Percentiles rank a stretch among this genome's conserved stretches.
Evolutionary conservation across 2,888 invertebrate species (phyloP).

Genomic region (Adela reaumurella): DNA sequence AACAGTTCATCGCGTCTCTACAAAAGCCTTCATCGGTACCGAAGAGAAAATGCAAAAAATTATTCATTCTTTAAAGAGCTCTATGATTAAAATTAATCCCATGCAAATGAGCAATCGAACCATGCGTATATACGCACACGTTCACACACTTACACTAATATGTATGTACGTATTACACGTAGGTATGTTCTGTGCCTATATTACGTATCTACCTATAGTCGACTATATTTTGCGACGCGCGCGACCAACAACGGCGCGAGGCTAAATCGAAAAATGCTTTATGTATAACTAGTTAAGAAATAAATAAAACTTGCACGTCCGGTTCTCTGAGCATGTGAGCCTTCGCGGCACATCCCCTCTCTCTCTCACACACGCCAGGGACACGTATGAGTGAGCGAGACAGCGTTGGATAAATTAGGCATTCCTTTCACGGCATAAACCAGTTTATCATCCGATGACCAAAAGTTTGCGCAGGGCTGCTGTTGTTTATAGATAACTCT

Average conservation of each 20-base stretch:
- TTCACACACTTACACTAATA: too few species aligned
- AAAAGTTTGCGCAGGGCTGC: slow-evolving; percentile 15
- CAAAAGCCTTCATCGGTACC: too few species aligned
- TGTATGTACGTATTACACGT: too few species aligned
- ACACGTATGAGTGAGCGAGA: slow-evolving; percentile 17
- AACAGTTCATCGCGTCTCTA: too few species aligned
- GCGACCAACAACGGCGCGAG: too few species aligned
- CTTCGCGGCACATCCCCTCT: slow-evolving; percentile 11
- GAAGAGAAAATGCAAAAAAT: too few species aligned
- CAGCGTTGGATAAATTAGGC: slow-evolving; percentile 29
- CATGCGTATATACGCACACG: too few species aligned
- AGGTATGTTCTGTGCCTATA: too few species aligned
- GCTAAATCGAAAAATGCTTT: slow-evolving; percentile 40
- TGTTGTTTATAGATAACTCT: too few species aligned
- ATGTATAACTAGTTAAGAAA: slow-evolving; percentile 50
- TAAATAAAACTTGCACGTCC: slow-evolving; percentile 40
- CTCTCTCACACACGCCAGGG: slow-evolving; percentile 11
- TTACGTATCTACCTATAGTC: too few species aligned
- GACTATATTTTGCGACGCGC: too few species aligned
- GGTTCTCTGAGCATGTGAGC: slow-evolving; percentile 20
- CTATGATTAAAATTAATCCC: slow-evolving; percentile 26
- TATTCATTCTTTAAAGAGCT: too few species aligned
- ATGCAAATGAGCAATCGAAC: slow-evolving; percentile 33
- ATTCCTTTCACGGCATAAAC: slow-evolving; percentile 26
- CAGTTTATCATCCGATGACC: slow-evolving; percentile 42